phyloP scores from a whole-genome alignment of 2,888 invertebrate species.

The Cremastobaeus sp. region DNA sequence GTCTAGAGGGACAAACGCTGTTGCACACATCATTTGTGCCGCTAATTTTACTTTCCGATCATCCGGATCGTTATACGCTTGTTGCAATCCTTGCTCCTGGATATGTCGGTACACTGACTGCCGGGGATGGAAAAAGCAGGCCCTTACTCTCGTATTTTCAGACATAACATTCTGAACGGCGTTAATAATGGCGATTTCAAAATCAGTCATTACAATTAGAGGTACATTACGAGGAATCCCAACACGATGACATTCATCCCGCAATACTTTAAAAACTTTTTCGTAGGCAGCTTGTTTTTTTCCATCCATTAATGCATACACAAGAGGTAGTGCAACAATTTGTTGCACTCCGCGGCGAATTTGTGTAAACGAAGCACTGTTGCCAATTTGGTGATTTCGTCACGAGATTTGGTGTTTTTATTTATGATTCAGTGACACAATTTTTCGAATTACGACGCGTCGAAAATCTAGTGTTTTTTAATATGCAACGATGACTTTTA shows the following conservation, averaged over 20 bases:
- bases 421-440: neutral
- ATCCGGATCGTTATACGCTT: neutral
- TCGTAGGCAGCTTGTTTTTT: neutral
- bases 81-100: neutral
- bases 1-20: slow-evolving; percentile 7
- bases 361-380: neutral
- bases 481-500: neutral
- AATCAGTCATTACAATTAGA: slow-evolving; percentile 1
- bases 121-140: slow-evolving; percentile 11
- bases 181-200: slow-evolving; percentile 6
- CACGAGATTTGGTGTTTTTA: neutral
- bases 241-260: neutral
- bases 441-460: neutral
- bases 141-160: neutral
- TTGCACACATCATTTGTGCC: slow-evolving; percentile 10
- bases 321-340: neutral
- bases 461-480: slow-evolving; percentile 1
- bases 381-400: slow-evolving; percentile 1
- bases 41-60: neutral
- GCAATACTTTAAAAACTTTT: neutral
- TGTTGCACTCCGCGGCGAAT: neutral
- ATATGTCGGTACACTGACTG: neutral
- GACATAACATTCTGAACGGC: neutral
- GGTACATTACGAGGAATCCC: neutral
- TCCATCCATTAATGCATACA: slow-evolving; percentile 6